Base-by-base conservation (phyloP, 1,140 invertebrate species). In the Conus ventricosus region DNA sequence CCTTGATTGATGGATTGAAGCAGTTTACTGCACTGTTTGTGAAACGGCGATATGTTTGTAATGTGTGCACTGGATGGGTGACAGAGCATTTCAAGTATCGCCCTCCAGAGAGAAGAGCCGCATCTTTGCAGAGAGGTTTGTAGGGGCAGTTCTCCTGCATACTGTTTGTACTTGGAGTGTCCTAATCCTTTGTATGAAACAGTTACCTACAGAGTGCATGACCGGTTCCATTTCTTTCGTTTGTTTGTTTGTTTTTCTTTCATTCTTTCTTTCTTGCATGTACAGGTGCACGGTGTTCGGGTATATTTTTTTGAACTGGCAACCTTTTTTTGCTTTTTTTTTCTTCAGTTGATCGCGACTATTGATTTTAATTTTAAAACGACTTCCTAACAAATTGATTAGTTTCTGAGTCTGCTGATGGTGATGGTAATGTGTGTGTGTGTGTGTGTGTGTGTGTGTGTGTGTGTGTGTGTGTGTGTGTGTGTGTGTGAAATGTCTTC, bases 381-480 rank as follows among this genome's bases (percentile, higher is more conserved):
- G 5, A 1, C 57, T 15, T 60, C 8, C 57, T 60, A 60, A 60
- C 57, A 11, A 4, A 60, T 60, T 4, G 4, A 20, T 25, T 60
- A 1, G 54, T 84, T 60, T 20, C 20, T 5, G 10, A n/a, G 6
- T 5, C 5, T 63, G 54, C 55, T 20, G 20, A 60, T 27, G 17
- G 10, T 39, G 54, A n/a, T 27, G 7, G 17, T 67, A 0, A n/a
- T 67, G 4, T 63, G 54, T 63, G 84, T 63, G 84, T 63, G 53
- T 75, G 20, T 75, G 20, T 75, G 11, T 75, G 13, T 81, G 11
- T 53, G 78, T 81, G 78, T 81, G 78, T 81, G 78, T 81, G 78
- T 81, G 78, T 87, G 85, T 87, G 85, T 87, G 85, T 87, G 85
- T 87, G 85, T 87, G 85, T 87, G n/a, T 75, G 67, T 87, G 60